Base-by-base conservation (phyloP, 2,113 vertebrate species). In the Rattus rattus region DNA sequence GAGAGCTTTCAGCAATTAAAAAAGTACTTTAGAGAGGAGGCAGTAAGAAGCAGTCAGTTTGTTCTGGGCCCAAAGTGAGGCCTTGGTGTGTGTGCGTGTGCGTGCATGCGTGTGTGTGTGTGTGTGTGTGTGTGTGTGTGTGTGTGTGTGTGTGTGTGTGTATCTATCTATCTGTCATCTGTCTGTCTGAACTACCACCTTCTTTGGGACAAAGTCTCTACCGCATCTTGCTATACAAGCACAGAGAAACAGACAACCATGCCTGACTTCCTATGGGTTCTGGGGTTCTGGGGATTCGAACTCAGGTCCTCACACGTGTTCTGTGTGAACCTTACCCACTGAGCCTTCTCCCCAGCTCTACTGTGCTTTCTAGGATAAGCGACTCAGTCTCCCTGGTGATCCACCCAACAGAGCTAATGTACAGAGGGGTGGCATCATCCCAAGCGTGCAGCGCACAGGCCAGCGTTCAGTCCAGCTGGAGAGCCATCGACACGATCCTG, bases 391-490 rank as follows among this genome's bases (percentile, higher is more conserved):
- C 11, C 22, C 73, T 17, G 39, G 84, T 59, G 26, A 2, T 9
- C 26, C 12, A 24, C 19, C 17, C 65, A 39, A 22, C 8, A 54
- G 61, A 36, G 11, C 12, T 91, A 11, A 80, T 63, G 7, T 12
- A 8, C 54, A 14, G 20, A 88, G 5, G 12, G 16, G 12, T 69
- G 13, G 67, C 1, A n/a, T 33, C 0, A 47, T 33, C 70, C n/a
- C 3, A 0, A 2, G 0, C 0, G 8, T 24, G 28, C n/a, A 89
- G 36, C 8, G 0, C 9, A 47, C 43, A 0, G 0, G 6, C 0
- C 16, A n/a, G 59, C 12, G 22, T 84, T 69, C 30, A 3, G 5
- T n/a, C 22, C 73, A n/a, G 59, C 26, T 36, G 17, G 22, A 16
- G 30, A 59, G 56, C 24, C 11, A 36, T 65, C 11, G 17, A 24